These are phyloP conservation scores for Drosophila paulistorum DNA, from an alignment of 1,140 invertebrate genomes.

Conservation along the genomic window DNA sequence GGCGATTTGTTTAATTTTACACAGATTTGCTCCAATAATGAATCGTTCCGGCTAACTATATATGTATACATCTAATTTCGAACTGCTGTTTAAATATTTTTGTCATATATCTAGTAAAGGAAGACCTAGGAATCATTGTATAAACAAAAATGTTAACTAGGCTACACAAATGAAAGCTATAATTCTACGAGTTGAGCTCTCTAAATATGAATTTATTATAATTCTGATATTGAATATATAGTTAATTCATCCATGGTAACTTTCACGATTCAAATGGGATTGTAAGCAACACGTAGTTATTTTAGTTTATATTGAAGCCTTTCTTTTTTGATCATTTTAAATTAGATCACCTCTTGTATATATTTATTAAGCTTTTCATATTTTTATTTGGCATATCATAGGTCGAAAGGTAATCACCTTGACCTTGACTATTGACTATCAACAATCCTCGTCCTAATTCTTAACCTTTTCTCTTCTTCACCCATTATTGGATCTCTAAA, in stretches of 20 bases:
- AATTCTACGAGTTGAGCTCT: too few relatives aligned
- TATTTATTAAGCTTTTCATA: not conserved
- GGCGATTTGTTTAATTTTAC: not conserved
- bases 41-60: not conserved
- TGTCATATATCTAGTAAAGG: not conserved
- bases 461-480: not conserved
- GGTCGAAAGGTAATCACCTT: not conserved
- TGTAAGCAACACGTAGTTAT: not conserved
- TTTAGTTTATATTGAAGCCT: not conserved
- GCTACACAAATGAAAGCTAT: not conserved
- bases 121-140: not conserved
- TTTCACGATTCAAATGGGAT: not conserved
- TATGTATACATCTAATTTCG: too few relatives aligned
- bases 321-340: not conserved
- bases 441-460: slow-evolving; percentile 2
- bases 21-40: not conserved
- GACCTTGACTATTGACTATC: slow-evolving; percentile 5
- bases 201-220: not conserved
- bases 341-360: not conserved
- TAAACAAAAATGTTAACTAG: not conserved
- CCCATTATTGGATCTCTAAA: slow-evolving; percentile 8
- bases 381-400: not conserved
- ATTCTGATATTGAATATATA: too few relatives aligned
- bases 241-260: slow-evolving; percentile 1
- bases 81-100: not conserved